Percentiles rank a stretch among this genome's conserved stretches.
Evolutionary conservation across 2,113 vertebrate genomes (phyloP).

Genomic region (Tenebrosternarchus preto): DNA sequence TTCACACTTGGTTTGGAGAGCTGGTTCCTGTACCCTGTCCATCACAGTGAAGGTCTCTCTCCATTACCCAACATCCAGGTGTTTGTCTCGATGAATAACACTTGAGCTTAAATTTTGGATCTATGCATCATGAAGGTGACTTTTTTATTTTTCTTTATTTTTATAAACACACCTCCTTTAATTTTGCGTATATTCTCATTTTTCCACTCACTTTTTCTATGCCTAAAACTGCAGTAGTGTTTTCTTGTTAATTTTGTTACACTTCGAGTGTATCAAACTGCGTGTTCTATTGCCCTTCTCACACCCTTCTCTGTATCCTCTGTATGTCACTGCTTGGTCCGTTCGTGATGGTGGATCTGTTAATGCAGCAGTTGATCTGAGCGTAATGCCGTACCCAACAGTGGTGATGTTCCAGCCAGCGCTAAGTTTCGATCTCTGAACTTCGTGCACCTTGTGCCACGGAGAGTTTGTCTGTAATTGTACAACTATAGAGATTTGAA

Average conservation of each 20-base stretch:
- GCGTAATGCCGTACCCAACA: not conserved
- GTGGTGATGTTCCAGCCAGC: not conserved
- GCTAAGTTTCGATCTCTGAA: not conserved
- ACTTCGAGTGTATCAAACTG: not conserved
- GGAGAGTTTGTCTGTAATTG: not conserved
- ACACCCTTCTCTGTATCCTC: not conserved
- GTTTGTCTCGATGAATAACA: constrained; percentile 71
- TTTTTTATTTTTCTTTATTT: constrained; percentile 64
- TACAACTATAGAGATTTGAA: not conserved
- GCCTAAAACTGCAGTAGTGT: constrained; percentile 14
- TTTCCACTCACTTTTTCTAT: constrained; percentile 37
- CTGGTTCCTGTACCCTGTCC: no score
- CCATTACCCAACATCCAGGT: constrained; percentile 43
- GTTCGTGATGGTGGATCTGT: not conserved
- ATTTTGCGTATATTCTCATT: constrained; percentile 47
- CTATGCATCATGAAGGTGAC: constrained; percentile 73
- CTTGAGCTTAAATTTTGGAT: constrained; percentile 64
- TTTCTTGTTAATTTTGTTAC: constrained; percentile 32
- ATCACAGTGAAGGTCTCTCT: no score
- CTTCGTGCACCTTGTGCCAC: not conserved
- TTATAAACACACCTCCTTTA: constrained; percentile 67
- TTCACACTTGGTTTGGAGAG: not conserved
- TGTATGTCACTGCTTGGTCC: not conserved
- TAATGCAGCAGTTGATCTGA: not conserved
- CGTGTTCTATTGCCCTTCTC: not conserved